phyloP scores from a whole-genome alignment of 1,140 invertebrate species.

The Tribolium castaneum region DNA sequence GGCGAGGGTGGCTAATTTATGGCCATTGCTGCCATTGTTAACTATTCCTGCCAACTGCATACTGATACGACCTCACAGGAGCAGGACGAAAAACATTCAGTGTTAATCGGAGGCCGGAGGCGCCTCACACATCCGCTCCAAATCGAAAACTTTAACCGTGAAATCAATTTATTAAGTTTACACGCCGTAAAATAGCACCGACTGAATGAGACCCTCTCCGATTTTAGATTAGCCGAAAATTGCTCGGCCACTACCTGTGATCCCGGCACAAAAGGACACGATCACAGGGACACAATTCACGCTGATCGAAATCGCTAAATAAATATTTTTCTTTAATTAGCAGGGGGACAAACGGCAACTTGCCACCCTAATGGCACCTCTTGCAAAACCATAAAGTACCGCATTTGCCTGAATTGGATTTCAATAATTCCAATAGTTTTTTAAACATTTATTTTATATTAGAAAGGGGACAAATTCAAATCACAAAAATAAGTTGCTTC shows the following conservation, averaged over 20 bases:
- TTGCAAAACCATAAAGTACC: too few species aligned
- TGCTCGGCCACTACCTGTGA: slow-evolving; percentile 15
- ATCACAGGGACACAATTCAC: slow-evolving; percentile 41
- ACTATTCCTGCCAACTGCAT: slow-evolving; percentile 57
- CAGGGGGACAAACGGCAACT: not conserved
- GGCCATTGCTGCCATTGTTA: slow-evolving; percentile 61
- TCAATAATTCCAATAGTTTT: too few species aligned
- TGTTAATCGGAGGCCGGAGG: not conserved
- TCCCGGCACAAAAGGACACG: slow-evolving; percentile 20
- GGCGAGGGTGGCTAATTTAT: slow-evolving; percentile 61
- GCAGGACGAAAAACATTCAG: not conserved
- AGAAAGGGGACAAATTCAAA: too few species aligned
- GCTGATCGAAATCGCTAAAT: slow-evolving; percentile 16
- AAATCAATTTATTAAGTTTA: slow-evolving; percentile 49
- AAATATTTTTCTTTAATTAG: slow-evolving; percentile 53
- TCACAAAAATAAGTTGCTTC: too few species aligned
- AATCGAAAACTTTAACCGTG: slow-evolving; percentile 21
- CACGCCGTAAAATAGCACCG: slow-evolving; percentile 43
- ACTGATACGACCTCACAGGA: slow-evolving; percentile 59
- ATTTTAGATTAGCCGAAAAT: slow-evolving; percentile 46
- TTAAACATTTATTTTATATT: too few species aligned
- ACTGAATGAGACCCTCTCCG: not conserved
- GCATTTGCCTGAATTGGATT: too few species aligned
- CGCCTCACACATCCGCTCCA: not conserved
- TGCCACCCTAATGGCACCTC: too few species aligned